Percentiles rank a stretch among this genome's conserved stretches.
phyloP scores from a whole-genome alignment of 2,888 invertebrate genomes.

The Erebia palarica region DNA sequence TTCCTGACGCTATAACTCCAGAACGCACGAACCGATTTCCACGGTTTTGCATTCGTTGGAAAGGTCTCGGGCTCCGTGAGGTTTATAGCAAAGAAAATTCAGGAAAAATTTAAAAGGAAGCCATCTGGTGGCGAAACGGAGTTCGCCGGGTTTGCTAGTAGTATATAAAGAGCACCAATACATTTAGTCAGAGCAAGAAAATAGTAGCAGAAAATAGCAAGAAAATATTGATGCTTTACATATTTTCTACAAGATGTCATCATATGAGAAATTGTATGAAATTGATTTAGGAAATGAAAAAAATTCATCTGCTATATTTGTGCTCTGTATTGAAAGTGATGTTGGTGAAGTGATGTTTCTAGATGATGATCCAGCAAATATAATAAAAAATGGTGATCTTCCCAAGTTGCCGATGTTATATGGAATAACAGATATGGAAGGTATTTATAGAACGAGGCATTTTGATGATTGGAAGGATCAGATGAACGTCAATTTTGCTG shows the following conservation, averaged over 20 bases:
- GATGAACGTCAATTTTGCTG: conserved; percentile 58
- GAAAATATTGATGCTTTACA: conserved; percentile 16
- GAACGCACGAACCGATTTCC: too few species aligned
- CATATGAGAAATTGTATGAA: conserved; percentile 6
- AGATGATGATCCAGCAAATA: conserved; percentile 51
- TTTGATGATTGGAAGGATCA: conserved; percentile 50
- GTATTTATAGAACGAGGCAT: conserved; percentile 40
- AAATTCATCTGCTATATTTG: conserved; percentile 44
- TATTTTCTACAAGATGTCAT: conserved; percentile 9
- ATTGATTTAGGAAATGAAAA: neutral
- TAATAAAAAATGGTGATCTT: conserved; percentile 50
- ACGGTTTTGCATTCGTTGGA: too few species aligned
- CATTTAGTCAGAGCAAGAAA: conserved; percentile 50
- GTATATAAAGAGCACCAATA: conserved; percentile 43
- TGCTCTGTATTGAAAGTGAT: conserved; percentile 51
- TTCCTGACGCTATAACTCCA: too few species aligned
- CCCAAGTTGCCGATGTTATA: conserved; percentile 52
- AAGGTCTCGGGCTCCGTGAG: too few species aligned
- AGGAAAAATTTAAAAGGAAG: too few species aligned
- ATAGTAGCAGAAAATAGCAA: conserved; percentile 53
- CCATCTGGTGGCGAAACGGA: too few species aligned
- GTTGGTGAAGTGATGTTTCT: conserved; percentile 50
- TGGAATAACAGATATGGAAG: conserved; percentile 56
- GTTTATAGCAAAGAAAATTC: too few species aligned
- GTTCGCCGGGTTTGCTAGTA: too few species aligned